phyloP scores from a whole-genome alignment of 2,113 vertebrate species.

The Regulus satrapa region DNA sequence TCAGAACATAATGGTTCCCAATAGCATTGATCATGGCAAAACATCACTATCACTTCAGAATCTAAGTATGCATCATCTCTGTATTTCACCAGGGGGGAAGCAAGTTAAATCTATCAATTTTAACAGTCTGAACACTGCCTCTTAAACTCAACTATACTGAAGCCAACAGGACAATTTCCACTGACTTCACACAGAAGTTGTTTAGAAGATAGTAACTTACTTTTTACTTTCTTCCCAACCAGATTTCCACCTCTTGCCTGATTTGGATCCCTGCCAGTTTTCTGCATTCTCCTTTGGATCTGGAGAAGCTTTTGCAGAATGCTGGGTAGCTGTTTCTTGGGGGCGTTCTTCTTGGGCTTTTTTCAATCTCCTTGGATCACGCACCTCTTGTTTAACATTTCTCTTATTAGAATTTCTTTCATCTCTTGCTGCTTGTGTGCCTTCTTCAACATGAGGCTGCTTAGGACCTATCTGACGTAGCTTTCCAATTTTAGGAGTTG shows the following conservation, averaged over 20 bases:
- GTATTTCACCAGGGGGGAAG: fast-evolving
- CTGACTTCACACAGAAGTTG: background rate
- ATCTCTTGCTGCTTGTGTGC: slow-evolving; percentile 72
- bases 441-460: slow-evolving; percentile 73
- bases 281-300: slow-evolving; percentile 85
- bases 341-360: slow-evolving; percentile 81
- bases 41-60: background rate
- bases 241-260: slow-evolving; percentile 88
- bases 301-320: slow-evolving; percentile 73
- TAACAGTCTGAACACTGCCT: background rate
- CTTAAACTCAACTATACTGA: background rate
- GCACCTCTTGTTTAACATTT: slow-evolving; percentile 73
- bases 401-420: slow-evolving; percentile 80
- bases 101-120: background rate
- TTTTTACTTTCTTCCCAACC: slow-evolving; percentile 96
- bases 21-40: background rate
- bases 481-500: slow-evolving; percentile 79
- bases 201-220: slow-evolving; percentile 72
- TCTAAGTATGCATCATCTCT: background rate
- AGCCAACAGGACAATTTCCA: background rate
- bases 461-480: slow-evolving; percentile 73
- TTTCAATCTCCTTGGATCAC: slow-evolving; percentile 83
- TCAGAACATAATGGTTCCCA: background rate
- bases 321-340: slow-evolving; percentile 70
- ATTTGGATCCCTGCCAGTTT: slow-evolving; percentile 79